These are phyloP conservation scores for Tachystola acroxantha DNA, from an alignment of 2,888 invertebrate species.

Conservation along the genomic window DNA sequence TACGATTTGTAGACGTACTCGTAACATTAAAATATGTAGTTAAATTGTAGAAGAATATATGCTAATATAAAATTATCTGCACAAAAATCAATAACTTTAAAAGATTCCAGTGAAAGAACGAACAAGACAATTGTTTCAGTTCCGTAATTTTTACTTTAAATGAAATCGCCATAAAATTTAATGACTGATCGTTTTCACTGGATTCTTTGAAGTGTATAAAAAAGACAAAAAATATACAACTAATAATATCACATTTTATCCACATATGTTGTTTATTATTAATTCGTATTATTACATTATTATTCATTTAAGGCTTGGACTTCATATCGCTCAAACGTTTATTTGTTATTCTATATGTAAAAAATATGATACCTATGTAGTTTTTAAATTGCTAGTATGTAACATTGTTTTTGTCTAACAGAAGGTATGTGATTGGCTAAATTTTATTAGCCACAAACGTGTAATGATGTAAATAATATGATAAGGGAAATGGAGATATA, in stretches of 20 bases:
- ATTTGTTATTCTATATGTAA: slow-evolving; percentile 15
- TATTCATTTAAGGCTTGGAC: slow-evolving; percentile 13
- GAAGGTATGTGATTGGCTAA: slow-evolving; percentile 51
- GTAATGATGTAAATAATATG: slow-evolving; percentile 23
- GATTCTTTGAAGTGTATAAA: no score
- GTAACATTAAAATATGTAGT: neutral
- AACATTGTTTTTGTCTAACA: slow-evolving; percentile 24
- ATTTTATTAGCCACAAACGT: slow-evolving; percentile 56
- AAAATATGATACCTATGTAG: slow-evolving; percentile 3
- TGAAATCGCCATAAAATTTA: no score
- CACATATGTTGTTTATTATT: neutral
- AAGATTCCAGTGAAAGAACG: no score
- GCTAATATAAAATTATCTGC: neutral
- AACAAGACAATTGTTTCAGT: no score
- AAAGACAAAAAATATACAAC: slow-evolving; percentile 3
- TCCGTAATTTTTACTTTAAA: no score
- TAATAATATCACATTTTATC: neutral
- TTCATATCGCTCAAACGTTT: slow-evolving; percentile 28
- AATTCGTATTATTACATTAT: neutral
- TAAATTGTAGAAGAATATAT: neutral
- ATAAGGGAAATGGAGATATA: neutral
- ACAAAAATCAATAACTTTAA: slow-evolving; percentile 1
- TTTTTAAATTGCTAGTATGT: slow-evolving; percentile 5
- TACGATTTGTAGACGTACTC: neutral
- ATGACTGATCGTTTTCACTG: no score